These are phyloP conservation scores for Heterodera filipjevi DNA, from an alignment of 2,888 invertebrate genomes.

Conservation along the genomic window DNA sequence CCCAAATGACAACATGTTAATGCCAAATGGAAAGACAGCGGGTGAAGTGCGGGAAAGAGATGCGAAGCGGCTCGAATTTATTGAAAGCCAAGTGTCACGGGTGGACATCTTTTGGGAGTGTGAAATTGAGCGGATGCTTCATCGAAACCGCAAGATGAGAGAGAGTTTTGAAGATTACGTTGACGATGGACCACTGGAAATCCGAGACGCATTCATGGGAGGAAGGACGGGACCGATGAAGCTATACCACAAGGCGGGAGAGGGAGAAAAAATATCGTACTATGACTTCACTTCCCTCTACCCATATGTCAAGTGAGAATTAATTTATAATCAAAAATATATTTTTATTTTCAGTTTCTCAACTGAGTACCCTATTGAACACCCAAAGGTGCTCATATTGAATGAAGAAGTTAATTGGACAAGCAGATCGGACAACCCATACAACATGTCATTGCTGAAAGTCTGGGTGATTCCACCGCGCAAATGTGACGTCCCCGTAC, in stretches of 20 bases:
- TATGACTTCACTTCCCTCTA: slow-evolving; percentile 34
- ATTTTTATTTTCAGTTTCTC: slow-evolving; percentile 12
- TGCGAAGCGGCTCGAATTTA: no score
- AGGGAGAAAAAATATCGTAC: slow-evolving; percentile 16
- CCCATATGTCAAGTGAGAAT: slow-evolving; percentile 26
- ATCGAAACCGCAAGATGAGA: not conserved
- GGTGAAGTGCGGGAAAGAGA: no score
- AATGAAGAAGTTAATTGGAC: slow-evolving; percentile 10
- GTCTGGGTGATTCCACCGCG: slow-evolving; percentile 15
- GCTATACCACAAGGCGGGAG: not conserved
- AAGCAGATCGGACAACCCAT: not conserved
- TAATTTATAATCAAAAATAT: not conserved
- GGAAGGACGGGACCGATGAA: slow-evolving; percentile 8
- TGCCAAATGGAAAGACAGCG: no score
- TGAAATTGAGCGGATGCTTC: not conserved
- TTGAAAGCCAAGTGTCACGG: no score
- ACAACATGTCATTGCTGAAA: slow-evolving; percentile 12
- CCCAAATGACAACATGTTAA: no score
- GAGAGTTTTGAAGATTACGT: not conserved
- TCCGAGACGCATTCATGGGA: not conserved
- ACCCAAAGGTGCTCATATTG: slow-evolving; percentile 18
- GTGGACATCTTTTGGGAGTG: no score
- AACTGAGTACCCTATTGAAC: slow-evolving; percentile 27
- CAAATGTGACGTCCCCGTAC: not conserved
- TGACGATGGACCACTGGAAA: not conserved